These are phyloP conservation scores for Vespertilio murinus DNA, from an alignment of 2,797 vertebrate species.

Conservation along the genomic window DNA sequence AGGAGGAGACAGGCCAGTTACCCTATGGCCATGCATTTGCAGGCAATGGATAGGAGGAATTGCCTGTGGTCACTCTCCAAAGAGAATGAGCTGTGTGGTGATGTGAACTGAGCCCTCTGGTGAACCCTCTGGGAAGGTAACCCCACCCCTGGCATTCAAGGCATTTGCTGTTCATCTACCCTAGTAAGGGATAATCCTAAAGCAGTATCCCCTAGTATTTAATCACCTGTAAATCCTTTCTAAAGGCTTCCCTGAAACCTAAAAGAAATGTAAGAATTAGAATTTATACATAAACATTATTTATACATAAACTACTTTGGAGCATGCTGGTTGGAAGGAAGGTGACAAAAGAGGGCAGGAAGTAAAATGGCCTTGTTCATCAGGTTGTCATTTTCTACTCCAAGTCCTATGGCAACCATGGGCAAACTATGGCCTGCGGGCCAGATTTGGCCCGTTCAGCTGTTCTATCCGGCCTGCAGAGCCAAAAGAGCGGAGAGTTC, in stretches of 20 bases:
- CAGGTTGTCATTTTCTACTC: neutral
- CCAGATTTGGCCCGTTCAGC: no score
- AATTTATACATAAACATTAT: neutral
- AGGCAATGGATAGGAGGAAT: neutral
- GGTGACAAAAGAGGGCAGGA: neutral
- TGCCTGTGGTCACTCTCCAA: neutral
- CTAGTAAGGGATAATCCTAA: neutral
- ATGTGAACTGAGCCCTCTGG: neutral
- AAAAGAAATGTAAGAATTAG: conserved; percentile 46
- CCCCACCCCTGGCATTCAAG: neutral
- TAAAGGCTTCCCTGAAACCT: conserved; percentile 18
- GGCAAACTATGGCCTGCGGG: no score
- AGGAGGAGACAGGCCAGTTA: neutral
- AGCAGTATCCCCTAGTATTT: conserved; percentile 18
- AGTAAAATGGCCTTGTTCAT: neutral
- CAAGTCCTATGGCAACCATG: neutral
- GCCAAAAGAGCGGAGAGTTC: no score
- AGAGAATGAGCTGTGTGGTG: neutral
- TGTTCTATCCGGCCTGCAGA: no score
- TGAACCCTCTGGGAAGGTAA: neutral
- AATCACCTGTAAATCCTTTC: conserved; percentile 50
- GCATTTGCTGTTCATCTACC: neutral
- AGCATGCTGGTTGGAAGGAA: neutral
- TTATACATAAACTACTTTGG: neutral
- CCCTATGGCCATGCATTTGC: neutral